These are phyloP conservation scores for Sternotherus odoratus DNA, from an alignment of 2,797 vertebrate genomes.

Conservation along the genomic window DNA sequence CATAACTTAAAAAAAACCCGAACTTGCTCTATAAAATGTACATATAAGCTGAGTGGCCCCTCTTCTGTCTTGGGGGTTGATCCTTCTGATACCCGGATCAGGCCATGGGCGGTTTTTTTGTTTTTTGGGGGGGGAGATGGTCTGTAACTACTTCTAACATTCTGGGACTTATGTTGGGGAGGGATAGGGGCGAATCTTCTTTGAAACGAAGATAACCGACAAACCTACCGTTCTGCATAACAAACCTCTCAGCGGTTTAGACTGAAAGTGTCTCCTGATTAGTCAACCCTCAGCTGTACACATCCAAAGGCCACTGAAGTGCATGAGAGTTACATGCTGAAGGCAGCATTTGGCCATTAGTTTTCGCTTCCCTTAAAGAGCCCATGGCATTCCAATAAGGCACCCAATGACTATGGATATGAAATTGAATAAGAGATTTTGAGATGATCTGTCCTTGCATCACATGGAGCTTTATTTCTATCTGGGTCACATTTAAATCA, in stretches of 20 bases:
- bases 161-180: background rate
- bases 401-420: background rate
- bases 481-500: background rate
- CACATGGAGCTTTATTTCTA: background rate
- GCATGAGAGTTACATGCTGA: background rate
- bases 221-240: background rate
- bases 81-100: background rate
- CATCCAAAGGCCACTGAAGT: background rate
- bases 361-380: background rate
- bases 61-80: background rate
- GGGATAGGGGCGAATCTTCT: background rate
- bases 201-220: background rate
- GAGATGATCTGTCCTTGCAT: background rate
- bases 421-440: background rate
- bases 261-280: background rate
- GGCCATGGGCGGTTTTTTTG: background rate
- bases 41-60: conserved; percentile 6
- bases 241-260: background rate
- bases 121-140: background rate
- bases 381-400: background rate
- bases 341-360: background rate
- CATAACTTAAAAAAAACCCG: background rate
- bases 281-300: background rate
- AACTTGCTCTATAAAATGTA: background rate
- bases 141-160: background rate